Base-by-base conservation (phyloP, 2,797 vertebrate species). In the Champsocephalus gunnari region DNA sequence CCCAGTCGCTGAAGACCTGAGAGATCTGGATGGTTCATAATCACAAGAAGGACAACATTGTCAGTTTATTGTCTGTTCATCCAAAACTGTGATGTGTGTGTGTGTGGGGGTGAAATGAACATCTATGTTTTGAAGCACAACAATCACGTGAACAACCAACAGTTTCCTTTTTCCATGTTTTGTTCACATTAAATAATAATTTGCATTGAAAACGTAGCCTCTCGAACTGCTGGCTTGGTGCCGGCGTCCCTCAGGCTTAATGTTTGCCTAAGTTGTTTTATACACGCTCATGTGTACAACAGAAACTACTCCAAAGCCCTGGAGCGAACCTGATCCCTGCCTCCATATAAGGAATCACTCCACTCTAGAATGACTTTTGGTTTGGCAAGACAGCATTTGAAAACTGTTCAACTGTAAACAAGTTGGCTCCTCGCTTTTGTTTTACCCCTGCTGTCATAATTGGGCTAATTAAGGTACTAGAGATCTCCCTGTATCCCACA, bases 271-370 rank as follows among this genome's bases (percentile, higher is more conserved):
- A 47, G 24, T 73, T 80, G 71, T 56, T 79, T 64, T 49, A 82
- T 71, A 86, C 73, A 82, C 77, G 75, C 76, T 70, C 53, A 48
- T 82, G 77, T 87, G 70, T 77, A 88, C 76, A 85, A 73, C 79
- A 79, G 79, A 88, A 82, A 88, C 81, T 79, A 53, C 85, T 76
- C 65, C 28, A 82, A 83, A 84, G 75, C 78, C 73, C 67, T n/a
- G 54, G 56, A 83, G 80, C 54, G 14, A 83, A 66, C 66, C 55
- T 77, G 65, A 85, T 79, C 72, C 64, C 76, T 49, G 44, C 57
- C 63, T 87, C 90, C 89, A 82, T 92, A 88, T 92, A 92, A 89
- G 89, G 90, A 82, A 50, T 72, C 17, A 0, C 60, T 87, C 48
- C 32, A 43, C 74, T 80, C 59, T 64, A 57, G 62, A 75, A 50